Percentiles rank a stretch among this genome's conserved stretches.
phyloP scores from a whole-genome alignment of 2,113 vertebrate species.

The Hippopotamus amphibius region DNA sequence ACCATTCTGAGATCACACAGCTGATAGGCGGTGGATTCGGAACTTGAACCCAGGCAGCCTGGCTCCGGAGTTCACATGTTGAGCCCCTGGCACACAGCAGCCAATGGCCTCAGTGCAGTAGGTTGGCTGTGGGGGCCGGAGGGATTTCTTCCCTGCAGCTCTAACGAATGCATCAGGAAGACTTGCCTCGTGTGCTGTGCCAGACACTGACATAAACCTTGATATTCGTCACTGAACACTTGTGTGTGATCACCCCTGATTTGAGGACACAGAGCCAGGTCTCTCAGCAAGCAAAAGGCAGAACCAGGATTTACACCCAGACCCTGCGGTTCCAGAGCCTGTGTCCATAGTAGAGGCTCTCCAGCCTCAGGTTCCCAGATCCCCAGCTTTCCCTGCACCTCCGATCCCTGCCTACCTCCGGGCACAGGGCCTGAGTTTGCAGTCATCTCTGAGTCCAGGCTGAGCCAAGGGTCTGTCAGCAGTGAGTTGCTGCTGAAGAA shows the following conservation, averaged over 20 bases:
- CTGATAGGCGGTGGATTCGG: too few relatives aligned
- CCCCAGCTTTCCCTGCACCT: not conserved
- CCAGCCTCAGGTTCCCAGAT: not conserved
- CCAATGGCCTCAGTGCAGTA: rapidly evolving
- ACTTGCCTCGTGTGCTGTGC: rapidly evolving
- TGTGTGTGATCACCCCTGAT: rapidly evolving
- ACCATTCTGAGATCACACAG: not conserved
- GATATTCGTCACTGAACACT: rapidly evolving
- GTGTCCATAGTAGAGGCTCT: not conserved
- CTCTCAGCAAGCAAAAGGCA: not conserved
- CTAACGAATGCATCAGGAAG: not conserved
- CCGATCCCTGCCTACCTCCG: rapidly evolving
- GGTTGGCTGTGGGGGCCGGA: too few relatives aligned
- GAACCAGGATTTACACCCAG: not conserved
- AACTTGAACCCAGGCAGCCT: not conserved
- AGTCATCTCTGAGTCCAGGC: not conserved
- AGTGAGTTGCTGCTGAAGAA: not conserved
- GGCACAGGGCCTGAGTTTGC: too few relatives aligned
- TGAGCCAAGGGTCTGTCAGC: not conserved
- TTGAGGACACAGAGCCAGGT: not conserved
- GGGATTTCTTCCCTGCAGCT: not conserved
- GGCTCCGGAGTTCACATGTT: rapidly evolving
- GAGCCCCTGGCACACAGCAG: not conserved
- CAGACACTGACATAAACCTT: too few relatives aligned
- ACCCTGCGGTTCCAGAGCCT: not conserved